A percentile compares a stretch with the other conserved stretches of the same genome.
Evolutionary conservation across 35 echinoderm and acorn worm species (phyloP).

Genomic region (Ophioderma brevispina): DNA sequence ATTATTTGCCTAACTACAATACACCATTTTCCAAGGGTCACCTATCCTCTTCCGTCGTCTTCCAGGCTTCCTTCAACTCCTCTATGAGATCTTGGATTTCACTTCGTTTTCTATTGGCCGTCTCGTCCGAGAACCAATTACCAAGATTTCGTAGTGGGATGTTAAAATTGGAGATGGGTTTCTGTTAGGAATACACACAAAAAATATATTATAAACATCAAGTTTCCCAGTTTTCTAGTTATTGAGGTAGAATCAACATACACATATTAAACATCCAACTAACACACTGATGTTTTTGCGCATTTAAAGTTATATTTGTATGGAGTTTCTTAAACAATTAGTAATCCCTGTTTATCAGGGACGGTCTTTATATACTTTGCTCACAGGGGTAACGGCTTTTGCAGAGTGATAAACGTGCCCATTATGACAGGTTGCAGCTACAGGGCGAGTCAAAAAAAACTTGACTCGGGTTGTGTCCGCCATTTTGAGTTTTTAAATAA

Average conservation of each 20-base stretch:
- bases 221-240: background rate
- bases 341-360: background rate
- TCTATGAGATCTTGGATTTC: constrained; percentile 29
- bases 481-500: too few species aligned
- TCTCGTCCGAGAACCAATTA: constrained; percentile 65
- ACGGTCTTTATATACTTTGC: background rate
- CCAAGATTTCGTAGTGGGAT: constrained; percentile 58
- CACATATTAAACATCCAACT: background rate
- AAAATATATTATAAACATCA: background rate
- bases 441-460: too few species aligned
- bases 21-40: background rate
- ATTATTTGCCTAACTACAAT: too few species aligned
- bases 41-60: background rate
- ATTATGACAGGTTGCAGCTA: too few species aligned
- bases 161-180: constrained; percentile 58
- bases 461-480: too few species aligned
- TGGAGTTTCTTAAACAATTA: background rate
- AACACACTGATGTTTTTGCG: background rate
- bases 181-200: constrained; percentile 33
- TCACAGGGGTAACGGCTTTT: too few species aligned
- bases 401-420: too few species aligned
- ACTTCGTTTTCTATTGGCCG: constrained; percentile 48
- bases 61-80: background rate
- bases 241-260: background rate
- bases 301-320: background rate